Evolutionary conservation across 2,797 vertebrate genomes (phyloP), one percentile per base, ranked within the genome.

Genomic region (Potorous gilbertii): DNA sequence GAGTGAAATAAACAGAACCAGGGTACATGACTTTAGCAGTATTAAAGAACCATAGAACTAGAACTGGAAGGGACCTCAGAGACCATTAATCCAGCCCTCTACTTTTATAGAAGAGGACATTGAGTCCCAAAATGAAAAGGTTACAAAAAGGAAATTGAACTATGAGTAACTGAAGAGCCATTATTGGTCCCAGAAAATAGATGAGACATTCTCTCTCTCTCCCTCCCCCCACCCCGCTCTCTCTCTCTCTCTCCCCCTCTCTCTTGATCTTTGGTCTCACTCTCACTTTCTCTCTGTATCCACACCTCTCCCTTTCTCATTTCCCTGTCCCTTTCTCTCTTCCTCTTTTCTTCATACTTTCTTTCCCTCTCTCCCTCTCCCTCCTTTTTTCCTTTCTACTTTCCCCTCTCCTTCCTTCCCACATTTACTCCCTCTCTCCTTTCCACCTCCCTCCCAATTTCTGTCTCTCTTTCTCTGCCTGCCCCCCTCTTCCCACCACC

Each of bases 401-500:
- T 56, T 28, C 0, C 10, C 9, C 55, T 56, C 28, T 5, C 28
- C 31, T 28, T 55, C 56, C n/a, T 50, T 46, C 8, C 24, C 2
- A 54, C 29, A 16, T 34, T 90, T 13, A 18, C 31, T n/a, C 14
- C 31, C 46, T 9, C 21, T 11, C 24, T 28, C 62, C 34, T 28
- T 52, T 56, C 27, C 18, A 13, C 14, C 14, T 54, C 57, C 59
- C 10, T 59, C 9, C 29, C 3, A 11, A 59, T 14, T 62, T 62
- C 31, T 62, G 13, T 62, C n/a, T 57, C 27, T 24, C 52, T 91
- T 87, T 40, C 16, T 94, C 24, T 74, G 93, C 94, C 55, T 94
- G 54, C 55, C 1, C 27, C 56, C 9, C 59, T 4, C 12, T 31
- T 16, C 59, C 59, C 59, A 12, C 59, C 59, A 56, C 54, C 56